Evolutionary conservation across 2,113 vertebrate genomes (phyloP).

Genomic region (Tichodroma muraria): DNA sequence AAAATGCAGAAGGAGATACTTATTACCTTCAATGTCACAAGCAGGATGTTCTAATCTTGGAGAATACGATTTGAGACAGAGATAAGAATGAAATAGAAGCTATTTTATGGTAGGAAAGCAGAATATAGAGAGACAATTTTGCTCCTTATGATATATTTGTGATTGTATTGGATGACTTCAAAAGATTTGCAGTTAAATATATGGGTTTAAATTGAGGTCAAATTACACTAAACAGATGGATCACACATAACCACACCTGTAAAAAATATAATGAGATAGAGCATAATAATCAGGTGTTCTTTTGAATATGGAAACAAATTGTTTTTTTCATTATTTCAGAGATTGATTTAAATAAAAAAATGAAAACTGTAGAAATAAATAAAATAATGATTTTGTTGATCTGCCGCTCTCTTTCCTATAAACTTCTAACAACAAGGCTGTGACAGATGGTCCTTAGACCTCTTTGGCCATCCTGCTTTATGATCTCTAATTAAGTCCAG

Average conservation of each 20-base stretch:
- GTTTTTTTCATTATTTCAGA: background rate
- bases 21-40: background rate
- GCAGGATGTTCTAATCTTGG: background rate
- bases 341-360: background rate
- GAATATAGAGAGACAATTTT: background rate
- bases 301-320: background rate
- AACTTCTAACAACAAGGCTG: background rate
- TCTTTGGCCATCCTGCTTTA: background rate
- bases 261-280: background rate
- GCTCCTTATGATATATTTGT: background rate
- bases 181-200: background rate
- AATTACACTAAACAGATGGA: background rate
- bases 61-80: background rate
- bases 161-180: background rate
- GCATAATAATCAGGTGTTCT: background rate
- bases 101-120: background rate
- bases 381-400: background rate
- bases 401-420: background rate
- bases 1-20: background rate
- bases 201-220: background rate
- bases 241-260: background rate
- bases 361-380: background rate
- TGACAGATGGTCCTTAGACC: background rate
- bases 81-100: background rate
- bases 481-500: background rate